Base-by-base conservation (phyloP, 2,113 vertebrate species). In the Benitochromis conjunctus region DNA sequence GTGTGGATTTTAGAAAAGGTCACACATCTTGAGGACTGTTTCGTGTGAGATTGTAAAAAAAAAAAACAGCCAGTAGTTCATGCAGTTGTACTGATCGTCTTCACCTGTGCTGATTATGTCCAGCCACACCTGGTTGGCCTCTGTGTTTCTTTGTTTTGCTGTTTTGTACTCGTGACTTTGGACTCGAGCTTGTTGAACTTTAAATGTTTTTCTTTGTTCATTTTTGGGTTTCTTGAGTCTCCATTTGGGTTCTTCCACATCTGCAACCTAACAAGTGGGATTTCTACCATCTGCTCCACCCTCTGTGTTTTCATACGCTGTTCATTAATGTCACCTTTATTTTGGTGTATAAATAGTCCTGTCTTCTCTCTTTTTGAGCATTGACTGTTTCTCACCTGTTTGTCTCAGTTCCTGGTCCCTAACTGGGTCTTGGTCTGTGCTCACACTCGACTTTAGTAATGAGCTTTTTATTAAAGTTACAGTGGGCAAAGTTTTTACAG, bases 1-100 rank as follows among this genome's bases (percentile, higher is more conserved):
- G 64, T 69, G 62, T 24, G 62, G 16, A 18, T 60, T 60, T 19
- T 9, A 10, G 29, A 4, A 60, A 19, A 69, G 64, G 36, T 43
- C 64, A 0, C 0, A 9, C 16, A 26, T 69, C n/a, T 43, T 26
- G 38, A 69, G n/a, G 18, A 38, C 3, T 3, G 60, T 64, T n/a
- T n/a, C 1, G 4, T 14, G 4, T 69, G 38, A 43, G 12, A 14
- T 9, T 6, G 12, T 24, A 10, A 34, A 57, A 29, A 12, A 38
- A 38, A 9, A n/a, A 8, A 14, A 4, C 12, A 43, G 12, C n/a
- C 21, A 9, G 21, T 6, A 6, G 1, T 71, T 26, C 3, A 0
- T 46, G 66, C 9, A 9, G 38, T 46, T 6, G 66, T 41, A 43
- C 13, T 46, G 24, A 46, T 43, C 24, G n/a, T 2, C 0, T 2